Evolutionary conservation across 2,797 vertebrate genomes (phyloP).

Genomic region (Onychomys arenicola): DNA sequence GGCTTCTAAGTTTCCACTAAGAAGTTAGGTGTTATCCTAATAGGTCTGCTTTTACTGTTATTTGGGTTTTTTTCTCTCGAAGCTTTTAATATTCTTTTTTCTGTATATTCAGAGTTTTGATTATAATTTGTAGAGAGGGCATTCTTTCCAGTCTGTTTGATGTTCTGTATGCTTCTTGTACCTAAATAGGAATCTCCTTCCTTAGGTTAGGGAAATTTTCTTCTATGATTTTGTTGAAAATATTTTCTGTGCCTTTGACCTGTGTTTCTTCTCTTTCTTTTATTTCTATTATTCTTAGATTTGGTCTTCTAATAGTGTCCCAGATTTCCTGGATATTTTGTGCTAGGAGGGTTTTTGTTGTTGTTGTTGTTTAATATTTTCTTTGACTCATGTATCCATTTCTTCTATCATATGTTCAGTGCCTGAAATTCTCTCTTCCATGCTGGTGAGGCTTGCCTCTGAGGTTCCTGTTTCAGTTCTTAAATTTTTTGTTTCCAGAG

Average conservation of each 20-base stretch:
- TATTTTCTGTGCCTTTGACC: neutral
- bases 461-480: no score
- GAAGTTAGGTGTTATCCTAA: neutral
- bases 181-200: neutral
- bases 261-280: neutral
- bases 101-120: neutral
- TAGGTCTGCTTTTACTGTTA: neutral
- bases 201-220: neutral
- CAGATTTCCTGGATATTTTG: neutral
- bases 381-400: neutral
- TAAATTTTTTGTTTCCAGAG: no score
- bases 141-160: neutral
- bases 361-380: neutral
- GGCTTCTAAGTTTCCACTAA: neutral
- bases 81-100: neutral
- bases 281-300: neutral
- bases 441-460: neutral
- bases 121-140: neutral
- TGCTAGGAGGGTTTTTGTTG: no score
- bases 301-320: neutral
- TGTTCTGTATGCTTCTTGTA: neutral
- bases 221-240: neutral
- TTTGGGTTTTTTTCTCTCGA: neutral
- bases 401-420: neutral
- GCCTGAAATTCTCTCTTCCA: neutral